A percentile compares a stretch with the other conserved stretches of the same genome.
Conservation (phyloP, 2,113 vertebrate genomes). For the Phaethon lepturus region DNA sequence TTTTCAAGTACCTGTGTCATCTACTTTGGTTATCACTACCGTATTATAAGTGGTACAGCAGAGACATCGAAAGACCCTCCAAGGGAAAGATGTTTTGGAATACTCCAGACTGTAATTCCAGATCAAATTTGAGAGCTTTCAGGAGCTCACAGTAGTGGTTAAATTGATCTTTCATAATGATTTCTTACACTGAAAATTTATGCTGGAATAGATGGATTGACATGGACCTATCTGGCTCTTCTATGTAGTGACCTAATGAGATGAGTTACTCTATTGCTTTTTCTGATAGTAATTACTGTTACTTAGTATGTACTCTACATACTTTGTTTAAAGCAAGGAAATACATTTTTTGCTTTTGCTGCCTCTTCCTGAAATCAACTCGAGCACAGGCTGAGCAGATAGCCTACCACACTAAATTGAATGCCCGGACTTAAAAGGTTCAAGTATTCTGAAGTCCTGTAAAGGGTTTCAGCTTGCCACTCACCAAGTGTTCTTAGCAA, state of each 20-base stretch:
- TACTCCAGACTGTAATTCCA: not conserved
- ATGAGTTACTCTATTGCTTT: not conserved
- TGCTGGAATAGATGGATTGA: not conserved
- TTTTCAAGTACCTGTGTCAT: not conserved
- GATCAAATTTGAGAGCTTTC: not conserved
- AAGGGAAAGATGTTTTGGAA: not conserved
- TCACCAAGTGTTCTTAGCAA: rapidly evolving
- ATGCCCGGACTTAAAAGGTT: rapidly evolving
- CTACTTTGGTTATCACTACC: not conserved
- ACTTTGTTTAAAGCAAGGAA: not conserved
- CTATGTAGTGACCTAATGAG: not conserved
- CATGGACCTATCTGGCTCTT: not conserved
- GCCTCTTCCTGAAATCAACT: not conserved
- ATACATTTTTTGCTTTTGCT: not conserved
- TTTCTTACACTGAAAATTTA: not conserved
- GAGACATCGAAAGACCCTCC: not conserved
- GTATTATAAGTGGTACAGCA: not conserved
- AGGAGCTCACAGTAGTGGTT: not conserved
- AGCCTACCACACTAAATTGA: not conserved
- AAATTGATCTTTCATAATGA: not conserved
- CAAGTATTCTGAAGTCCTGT: not conserved
- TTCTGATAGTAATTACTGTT: not conserved
- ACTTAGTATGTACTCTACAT: not conserved
- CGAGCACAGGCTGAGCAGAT: not conserved
- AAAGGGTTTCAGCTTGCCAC: not conserved